A percentile compares a stretch with the other conserved stretches of the same genome.
These are phyloP conservation scores for Nerophis lumbriciformis DNA, from an alignment of 2,113 vertebrate species.

Conservation along the genomic window DNA sequence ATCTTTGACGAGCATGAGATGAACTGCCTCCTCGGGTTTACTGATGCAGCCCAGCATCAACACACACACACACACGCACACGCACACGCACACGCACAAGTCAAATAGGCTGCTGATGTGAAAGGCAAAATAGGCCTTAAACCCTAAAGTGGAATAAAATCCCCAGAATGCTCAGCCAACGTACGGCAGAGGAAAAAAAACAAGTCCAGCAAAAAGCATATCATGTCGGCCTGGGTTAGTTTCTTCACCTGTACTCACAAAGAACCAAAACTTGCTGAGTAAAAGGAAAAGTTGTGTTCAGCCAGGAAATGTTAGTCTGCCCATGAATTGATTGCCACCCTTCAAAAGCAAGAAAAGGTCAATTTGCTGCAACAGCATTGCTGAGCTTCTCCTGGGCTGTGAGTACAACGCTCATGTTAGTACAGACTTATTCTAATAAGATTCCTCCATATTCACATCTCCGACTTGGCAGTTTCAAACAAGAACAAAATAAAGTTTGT, in stretches of 20 bases:
- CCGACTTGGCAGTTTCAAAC: conserved; percentile 7
- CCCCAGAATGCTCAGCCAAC: conserved; percentile 32
- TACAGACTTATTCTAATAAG: not conserved
- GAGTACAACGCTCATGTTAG: too few species aligned
- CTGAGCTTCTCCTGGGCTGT: not conserved
- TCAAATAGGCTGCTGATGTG: conserved; percentile 12
- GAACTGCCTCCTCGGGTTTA: conserved; percentile 38
- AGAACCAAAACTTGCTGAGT: not conserved
- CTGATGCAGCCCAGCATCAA: conserved; percentile 14
- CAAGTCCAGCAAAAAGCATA: conserved; percentile 17
- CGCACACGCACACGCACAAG: conserved; percentile 16
- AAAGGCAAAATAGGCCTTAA: conserved; percentile 1
- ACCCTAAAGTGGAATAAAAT: conserved; percentile 3
- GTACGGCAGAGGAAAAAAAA: conserved; percentile 8
- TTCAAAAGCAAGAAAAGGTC: conserved; percentile 1
- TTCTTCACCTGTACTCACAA: conserved; percentile 8
- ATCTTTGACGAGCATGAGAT: conserved; percentile 21
- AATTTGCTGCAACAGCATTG: conserved; percentile 41
- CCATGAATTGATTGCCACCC: not conserved
- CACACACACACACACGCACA: not conserved
- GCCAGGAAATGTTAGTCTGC: not conserved
- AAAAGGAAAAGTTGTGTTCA: conserved; percentile 8
- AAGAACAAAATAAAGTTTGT: not conserved
- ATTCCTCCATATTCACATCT: conserved; percentile 33
- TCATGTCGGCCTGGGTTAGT: conserved; percentile 7